These are phyloP conservation scores for Yoshiicerus persimilis DNA, from an alignment of 1,140 invertebrate species.

Conservation along the genomic window DNA sequence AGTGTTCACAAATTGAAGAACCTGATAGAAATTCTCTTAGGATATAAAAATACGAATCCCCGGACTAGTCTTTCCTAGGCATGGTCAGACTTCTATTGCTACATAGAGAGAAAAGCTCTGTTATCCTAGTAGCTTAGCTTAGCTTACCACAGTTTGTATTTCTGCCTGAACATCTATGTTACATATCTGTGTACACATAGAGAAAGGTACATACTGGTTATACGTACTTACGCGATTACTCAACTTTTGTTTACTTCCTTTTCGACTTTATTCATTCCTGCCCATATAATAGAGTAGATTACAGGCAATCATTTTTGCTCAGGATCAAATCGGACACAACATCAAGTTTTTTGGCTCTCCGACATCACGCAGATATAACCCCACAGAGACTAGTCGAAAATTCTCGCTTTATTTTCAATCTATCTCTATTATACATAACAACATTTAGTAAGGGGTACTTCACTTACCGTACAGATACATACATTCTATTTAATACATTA, in stretches of 20 bases:
- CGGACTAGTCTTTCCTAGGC: background rate
- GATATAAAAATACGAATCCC: background rate
- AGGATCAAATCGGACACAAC: slow-evolving; percentile 25
- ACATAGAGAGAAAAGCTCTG: no score
- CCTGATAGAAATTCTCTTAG: slow-evolving; percentile 18
- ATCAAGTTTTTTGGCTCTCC: slow-evolving; percentile 17
- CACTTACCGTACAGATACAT: no score
- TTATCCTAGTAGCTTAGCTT: background rate
- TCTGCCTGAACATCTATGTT: background rate
- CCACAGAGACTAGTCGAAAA: background rate
- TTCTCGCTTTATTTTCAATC: background rate
- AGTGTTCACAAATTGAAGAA: slow-evolving; percentile 28
- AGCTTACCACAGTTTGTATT: background rate
- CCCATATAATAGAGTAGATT: slow-evolving; percentile 32
- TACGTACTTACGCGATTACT: background rate
- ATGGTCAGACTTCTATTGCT: no score
- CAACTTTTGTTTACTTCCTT: slow-evolving; percentile 27
- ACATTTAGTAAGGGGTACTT: background rate
- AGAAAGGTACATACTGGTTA: background rate
- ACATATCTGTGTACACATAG: background rate
- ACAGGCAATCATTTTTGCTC: slow-evolving; percentile 35
- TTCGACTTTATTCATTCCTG: slow-evolving; percentile 18
- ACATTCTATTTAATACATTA: no score
- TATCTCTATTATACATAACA: background rate
- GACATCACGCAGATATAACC: background rate